Evolutionary conservation across 2,797 vertebrate genomes (phyloP), one percentile per base, ranked within the genome.

Genomic region (Kryptolebias ocellatus): DNA sequence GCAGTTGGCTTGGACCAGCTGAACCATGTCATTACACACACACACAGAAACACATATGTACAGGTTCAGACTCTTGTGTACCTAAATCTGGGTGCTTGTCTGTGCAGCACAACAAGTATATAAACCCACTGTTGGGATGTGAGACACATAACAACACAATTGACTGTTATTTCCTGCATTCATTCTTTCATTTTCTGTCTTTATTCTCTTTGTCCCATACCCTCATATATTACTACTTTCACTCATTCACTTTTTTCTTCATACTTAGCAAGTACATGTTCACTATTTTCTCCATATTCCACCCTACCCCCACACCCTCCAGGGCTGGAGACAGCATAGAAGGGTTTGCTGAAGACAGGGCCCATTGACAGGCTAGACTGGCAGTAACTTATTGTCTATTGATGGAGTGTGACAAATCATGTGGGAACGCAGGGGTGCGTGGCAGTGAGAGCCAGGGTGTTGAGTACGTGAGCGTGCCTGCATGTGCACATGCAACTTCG

Each of bases 341-440:
- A 91, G 90, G 91, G 90, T 84, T 81, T 93, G 92, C 91, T 90
- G 91, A 94, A 94, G 94, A 95, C 95, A 92, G 93, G 94, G 90
- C 88, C 92, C 93, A 95, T 94, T 94, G 95, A 96, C 95, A 95
- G 95, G 93, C 86, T 83, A 93, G 94, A 95, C 95, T 92, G 89
- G 94, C 93, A 95, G 96, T 97, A 96, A 97, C 97, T 97, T 97
- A 96, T 96, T 97, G 96, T 94, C 92, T 95, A 94, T 96, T 96
- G 95, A 97, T 97, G 94, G 94, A 87, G 94, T 95, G 94, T 96
- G 95, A 96, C 95, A 98, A 96, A 97, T 96, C 93, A 93, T 93
- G 93, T 94, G 89, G 92, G 93, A 95, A 93, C 87, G 83, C 89
- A 86, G 91, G 93, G 89, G 93, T 94, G 93, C 92, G 70, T 92